A percentile compares a stretch with the other conserved stretches of the same genome.
phyloP scores from a whole-genome alignment of 2,113 vertebrate species.

The Isurus oxyrinchus region DNA sequence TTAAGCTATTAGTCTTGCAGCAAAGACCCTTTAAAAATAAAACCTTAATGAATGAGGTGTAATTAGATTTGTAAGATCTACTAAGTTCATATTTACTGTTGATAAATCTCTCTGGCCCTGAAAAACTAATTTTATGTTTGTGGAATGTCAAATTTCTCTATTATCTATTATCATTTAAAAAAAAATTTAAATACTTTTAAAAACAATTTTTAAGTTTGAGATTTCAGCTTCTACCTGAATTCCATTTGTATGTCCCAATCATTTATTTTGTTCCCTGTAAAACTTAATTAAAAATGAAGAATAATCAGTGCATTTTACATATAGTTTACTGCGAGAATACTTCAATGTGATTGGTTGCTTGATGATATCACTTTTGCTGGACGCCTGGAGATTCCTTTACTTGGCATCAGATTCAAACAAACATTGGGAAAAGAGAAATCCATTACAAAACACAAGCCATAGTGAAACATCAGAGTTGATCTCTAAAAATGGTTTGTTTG shows the following conservation, averaged over 20 bases:
- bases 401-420: no score
- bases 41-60: neutral
- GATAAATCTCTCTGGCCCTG: neutral
- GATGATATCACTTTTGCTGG: no score
- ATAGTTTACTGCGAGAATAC: no score
- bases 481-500: neutral
- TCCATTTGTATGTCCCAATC: neutral
- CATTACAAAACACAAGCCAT: neutral
- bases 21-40: neutral
- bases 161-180: neutral
- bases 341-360: no score
- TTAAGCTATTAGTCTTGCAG: no score
- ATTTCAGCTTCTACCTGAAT: neutral
- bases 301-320: no score
- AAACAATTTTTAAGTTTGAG: no score
- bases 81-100: neutral
- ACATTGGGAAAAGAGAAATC: no score
- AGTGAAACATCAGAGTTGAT: neutral
- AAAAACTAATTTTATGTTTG: neutral
- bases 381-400: no score
- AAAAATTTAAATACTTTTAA: no score
- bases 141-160: neutral
- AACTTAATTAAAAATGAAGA: neutral
- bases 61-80: neutral
- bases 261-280: neutral